These are phyloP conservation scores for Diarsia dahlii DNA, from an alignment of 2,888 invertebrate genomes.

Conservation along the genomic window DNA sequence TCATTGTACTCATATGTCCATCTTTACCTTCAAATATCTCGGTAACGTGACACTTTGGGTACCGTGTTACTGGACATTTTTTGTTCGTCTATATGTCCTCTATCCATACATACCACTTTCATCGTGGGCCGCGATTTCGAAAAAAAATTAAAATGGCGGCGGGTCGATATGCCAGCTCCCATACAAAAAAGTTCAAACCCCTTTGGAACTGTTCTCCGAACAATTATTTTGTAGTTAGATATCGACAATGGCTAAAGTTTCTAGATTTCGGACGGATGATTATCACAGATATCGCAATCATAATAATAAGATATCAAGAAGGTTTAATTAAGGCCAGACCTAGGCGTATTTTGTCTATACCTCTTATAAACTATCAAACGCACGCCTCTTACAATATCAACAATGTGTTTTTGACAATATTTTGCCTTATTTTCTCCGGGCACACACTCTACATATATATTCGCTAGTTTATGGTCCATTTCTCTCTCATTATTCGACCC, in stretches of 20 bases:
- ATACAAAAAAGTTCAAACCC: too few relatives aligned
- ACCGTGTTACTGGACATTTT: too few relatives aligned
- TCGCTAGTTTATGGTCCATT: not conserved
- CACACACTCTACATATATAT: not conserved
- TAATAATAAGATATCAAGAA: not conserved
- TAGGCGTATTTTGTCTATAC: not conserved
- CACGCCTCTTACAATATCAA: not conserved
- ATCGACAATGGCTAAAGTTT: not conserved
- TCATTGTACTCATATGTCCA: too few relatives aligned
- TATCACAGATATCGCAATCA: not conserved
- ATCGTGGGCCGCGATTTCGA: too few relatives aligned
- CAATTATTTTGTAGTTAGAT: not conserved
- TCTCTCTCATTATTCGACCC: not conserved
- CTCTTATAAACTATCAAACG: not conserved
- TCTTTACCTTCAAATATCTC: too few relatives aligned
- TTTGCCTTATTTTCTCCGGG: not conserved
- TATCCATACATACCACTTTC: too few relatives aligned
- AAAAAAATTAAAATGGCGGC: too few relatives aligned
- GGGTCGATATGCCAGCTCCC: too few relatives aligned
- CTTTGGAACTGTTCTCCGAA: constrained; percentile 3
- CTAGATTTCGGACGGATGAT: not conserved
- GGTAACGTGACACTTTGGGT: too few relatives aligned
- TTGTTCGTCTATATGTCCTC: too few relatives aligned
- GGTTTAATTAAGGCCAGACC: not conserved
- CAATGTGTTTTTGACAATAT: not conserved